phyloP scores from a whole-genome alignment of 1,140 invertebrate genomes.

The Aplysia californica region DNA sequence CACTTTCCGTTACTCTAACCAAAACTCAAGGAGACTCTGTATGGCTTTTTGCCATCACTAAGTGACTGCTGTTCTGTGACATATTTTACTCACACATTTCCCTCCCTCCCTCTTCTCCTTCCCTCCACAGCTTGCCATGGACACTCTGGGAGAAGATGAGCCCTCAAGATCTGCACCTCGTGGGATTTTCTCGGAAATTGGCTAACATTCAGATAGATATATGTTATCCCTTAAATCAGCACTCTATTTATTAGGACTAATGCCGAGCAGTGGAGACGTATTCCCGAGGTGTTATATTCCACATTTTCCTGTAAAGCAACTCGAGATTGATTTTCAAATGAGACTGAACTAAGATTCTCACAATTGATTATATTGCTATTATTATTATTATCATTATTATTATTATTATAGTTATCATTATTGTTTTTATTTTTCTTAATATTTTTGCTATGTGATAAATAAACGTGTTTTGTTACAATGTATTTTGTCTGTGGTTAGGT shows the following conservation, averaged over 20 bases:
- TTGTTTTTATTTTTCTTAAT: not conserved
- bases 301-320: not conserved
- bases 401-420: not conserved
- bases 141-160: slow-evolving; percentile 61
- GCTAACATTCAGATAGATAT: not conserved
- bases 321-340: not conserved
- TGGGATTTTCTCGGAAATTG: slow-evolving; percentile 59
- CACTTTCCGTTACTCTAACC: no score
- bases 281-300: not conserved
- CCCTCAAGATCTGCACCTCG: slow-evolving; percentile 43
- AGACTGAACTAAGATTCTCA: not conserved
- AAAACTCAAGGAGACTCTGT: not conserved
- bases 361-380: not conserved
- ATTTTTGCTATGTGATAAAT: not conserved
- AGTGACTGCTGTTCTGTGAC: not conserved
- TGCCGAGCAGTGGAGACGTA: not conserved
- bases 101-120: not conserved
- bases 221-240: not conserved
- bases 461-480: not conserved
- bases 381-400: not conserved
- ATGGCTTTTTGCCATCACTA: not conserved
- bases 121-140: slow-evolving; percentile 53
- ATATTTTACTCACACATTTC: not conserved
- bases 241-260: not conserved
- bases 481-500: not conserved